Base-by-base conservation (phyloP, 2,888 invertebrate genomes). In the Zele albiditarsus region DNA sequence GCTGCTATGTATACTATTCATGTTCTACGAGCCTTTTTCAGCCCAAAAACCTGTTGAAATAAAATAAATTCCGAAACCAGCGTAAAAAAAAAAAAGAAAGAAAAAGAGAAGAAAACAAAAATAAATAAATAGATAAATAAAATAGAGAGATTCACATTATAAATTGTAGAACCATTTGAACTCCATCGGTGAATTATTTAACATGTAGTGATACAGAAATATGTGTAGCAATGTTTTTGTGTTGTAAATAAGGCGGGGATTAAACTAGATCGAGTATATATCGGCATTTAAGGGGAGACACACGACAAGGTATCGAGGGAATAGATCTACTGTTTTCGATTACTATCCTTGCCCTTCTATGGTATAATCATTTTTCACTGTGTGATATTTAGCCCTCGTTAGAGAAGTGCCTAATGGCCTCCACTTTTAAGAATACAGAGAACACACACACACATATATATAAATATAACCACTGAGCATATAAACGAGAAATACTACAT, bases 331-430 rank as follows among this genome's bases (percentile, higher is more conserved):
- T 73, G 68, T 63, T 68, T 75, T 73, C 68, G 70, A 63, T 70
- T 23, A 65, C 66, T 73, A 38, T 58, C 65, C 68, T 74, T 80
- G 76, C 66, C 84, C 84, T 73, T 80, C 75, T 83, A 83, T 75
- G 82, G 82, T 81, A 80, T 82, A 84, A 84, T 84, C 82, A 83
- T 83, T 81, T 83, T 81, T 79, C 82, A 83, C 74, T 75, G 80
- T 16, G 38, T 75, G 66, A 74, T 75, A 71, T 78, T 77, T 78
- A 78, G 77, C 69, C 72, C 78, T 80, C 80, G 80, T 80, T 80
- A 77, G 60, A 73, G 73, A 58, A 76, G 53, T 53, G 58, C 63
- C 76, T 78, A 78, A 80, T 77, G 75, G 72, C 38, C 62, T 58
- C 78, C 74, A 74, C 74, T 62, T 46, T 38, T 68, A 58, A 60